phyloP scores from a whole-genome alignment of 2,113 vertebrate species.

The Setophaga coronata region DNA sequence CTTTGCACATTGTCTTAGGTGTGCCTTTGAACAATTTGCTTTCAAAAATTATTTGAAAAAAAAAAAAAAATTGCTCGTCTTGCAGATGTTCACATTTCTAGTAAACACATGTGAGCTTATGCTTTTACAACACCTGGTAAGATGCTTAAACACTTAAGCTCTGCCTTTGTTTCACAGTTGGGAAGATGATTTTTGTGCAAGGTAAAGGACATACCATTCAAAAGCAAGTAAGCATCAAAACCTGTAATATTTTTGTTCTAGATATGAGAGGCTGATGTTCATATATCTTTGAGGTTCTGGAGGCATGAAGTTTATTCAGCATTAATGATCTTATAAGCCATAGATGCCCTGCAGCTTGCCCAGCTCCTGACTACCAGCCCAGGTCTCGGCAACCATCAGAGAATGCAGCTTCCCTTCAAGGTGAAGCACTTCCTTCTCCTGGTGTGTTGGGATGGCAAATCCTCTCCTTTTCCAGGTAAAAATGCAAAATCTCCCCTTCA shows the following conservation, averaged over 20 bases:
- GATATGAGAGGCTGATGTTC: rapidly evolving
- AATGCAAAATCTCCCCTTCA: not conserved
- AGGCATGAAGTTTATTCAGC: not conserved
- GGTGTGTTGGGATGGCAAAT: not conserved
- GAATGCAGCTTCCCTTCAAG: not conserved
- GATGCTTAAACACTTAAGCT: not conserved
- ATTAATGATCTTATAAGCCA: not conserved
- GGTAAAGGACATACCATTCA: not conserved
- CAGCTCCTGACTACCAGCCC: not conserved
- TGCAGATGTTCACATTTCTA: not conserved
- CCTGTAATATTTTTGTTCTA: not conserved
- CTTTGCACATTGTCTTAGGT: not conserved
- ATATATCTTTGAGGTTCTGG: not conserved
- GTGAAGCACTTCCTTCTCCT: not conserved
- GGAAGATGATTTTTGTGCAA: not conserved
- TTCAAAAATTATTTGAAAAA: not conserved
- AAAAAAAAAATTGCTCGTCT: not conserved
- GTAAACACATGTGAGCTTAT: not conserved
- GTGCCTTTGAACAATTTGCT: not conserved
- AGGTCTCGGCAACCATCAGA: not conserved
- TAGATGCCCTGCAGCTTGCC: not conserved
- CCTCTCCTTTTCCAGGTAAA: not conserved
- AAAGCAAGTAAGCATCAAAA: not conserved
- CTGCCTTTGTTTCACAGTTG: not conserved
- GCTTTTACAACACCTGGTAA: not conserved